Evolutionary conservation across 2,888 invertebrate genomes (phyloP), one percentile per base, ranked within the genome.

Genomic region (Leptothorax acervorum): DNA sequence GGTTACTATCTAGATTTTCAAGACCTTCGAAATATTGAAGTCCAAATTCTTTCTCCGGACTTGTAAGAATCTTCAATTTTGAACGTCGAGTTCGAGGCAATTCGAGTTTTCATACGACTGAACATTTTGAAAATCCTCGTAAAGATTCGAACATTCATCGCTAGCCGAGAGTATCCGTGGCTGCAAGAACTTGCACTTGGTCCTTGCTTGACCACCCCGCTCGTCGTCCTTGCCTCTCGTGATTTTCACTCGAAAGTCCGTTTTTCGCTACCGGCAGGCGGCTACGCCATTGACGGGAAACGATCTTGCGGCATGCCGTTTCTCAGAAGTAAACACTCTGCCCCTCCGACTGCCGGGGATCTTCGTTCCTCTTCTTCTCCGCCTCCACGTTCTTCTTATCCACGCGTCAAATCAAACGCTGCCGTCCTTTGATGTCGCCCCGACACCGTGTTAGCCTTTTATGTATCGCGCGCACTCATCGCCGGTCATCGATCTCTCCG

Each of bases 261-360:
- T 55, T 15, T 55, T n/a, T 45, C 39, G 73, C 62, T 45, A 53
- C 11, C 35, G 71, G 70, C 35, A 42, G 39, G 66, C 75, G 84
- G 71, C 89, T 91, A 90, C 90, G 90, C 90, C 87, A 90, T 87
- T 92, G 91, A 89, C 82, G 87, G 85, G 84, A 91, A 92, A 89
- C 81, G 82, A 91, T 90, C 85, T 89, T 83, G 83, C 87, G 83
- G 87, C 83, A 85, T 83, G 86, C 86, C 87, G 85, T 86, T 90
- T 92, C 91, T 88, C 86, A 92, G 92, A 92, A 92, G 92, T 89
- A 88, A 90, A 92, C 88, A 87, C 92, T 89, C 88, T 82, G 71
- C 86, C 89, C 83, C 90, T 86, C 11, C 18, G 51, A 74, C 35
- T 39, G 18, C 18, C 48, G 11, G 51, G 15, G 63, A 83, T 90